Conservation (phyloP, 1,140 invertebrate genomes). For the Drosophila watanabei region DNA sequence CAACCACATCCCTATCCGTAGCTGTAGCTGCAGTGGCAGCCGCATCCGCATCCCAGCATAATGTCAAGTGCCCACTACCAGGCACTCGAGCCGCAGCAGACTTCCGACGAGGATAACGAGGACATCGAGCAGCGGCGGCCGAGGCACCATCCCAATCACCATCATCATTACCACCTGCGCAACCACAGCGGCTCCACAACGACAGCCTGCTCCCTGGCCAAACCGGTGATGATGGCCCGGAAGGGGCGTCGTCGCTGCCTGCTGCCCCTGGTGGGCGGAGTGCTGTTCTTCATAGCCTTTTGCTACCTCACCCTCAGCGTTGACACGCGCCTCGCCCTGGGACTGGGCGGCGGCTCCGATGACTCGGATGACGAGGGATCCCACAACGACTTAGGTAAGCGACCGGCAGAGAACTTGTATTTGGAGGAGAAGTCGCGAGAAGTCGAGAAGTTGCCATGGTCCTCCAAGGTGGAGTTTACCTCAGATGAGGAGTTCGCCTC, state of each 20-base stretch:
- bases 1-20: slow-evolving; percentile 12
- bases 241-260: slow-evolving; percentile 41
- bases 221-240: slow-evolving; percentile 28
- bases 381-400: slow-evolving; percentile 66
- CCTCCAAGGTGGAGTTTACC: not conserved
- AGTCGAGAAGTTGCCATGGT: not conserved
- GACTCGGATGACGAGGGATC: slow-evolving; percentile 39
- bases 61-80: slow-evolving; percentile 78
- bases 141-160: slow-evolving; percentile 6
- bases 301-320: slow-evolving; percentile 57
- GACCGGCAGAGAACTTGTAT: not conserved
- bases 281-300: slow-evolving; percentile 37
- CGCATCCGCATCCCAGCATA: slow-evolving; percentile 25
- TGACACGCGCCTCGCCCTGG: slow-evolving; percentile 34
- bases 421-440: not conserved
- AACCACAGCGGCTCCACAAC: slow-evolving; percentile 1
- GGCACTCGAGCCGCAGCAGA: slow-evolving; percentile 55
- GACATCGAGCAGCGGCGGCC: slow-evolving; percentile 25
- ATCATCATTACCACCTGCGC: slow-evolving; percentile 36
- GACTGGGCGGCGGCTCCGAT: slow-evolving; percentile 36
- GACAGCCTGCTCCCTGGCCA: slow-evolving; percentile 13
- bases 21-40: slow-evolving; percentile 7
- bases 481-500: not conserved
- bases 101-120: slow-evolving; percentile 55
- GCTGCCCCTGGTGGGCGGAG: slow-evolving; percentile 23